Conservation (phyloP, 2,113 vertebrate genomes). For the Myodes glareolus region DNA sequence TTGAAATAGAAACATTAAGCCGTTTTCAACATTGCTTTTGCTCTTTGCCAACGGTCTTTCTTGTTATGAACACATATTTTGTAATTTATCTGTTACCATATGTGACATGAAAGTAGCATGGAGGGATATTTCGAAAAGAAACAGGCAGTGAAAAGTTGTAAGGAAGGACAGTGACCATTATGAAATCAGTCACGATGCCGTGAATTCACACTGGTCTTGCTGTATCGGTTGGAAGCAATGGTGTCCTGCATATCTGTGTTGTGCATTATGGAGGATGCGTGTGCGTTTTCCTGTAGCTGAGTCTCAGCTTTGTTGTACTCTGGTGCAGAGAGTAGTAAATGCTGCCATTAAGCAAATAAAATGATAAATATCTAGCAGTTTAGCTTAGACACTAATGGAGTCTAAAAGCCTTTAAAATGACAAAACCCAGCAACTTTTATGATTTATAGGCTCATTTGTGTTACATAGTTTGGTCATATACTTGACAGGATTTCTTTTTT, state of each 20-base stretch:
- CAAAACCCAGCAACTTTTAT: slow-evolving; percentile 73
- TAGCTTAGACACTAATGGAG: slow-evolving; percentile 80
- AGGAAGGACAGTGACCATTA: neutral
- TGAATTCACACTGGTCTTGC: neutral
- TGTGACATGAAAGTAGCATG: neutral
- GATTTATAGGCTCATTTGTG: slow-evolving; percentile 79
- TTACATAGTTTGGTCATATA: slow-evolving; percentile 72
- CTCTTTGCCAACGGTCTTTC: neutral
- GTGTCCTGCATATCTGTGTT: slow-evolving; percentile 14
- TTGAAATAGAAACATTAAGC: neutral
- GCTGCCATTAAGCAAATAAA: slow-evolving; percentile 77
- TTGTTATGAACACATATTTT: slow-evolving; percentile 31
- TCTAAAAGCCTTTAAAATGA: slow-evolving; percentile 83
- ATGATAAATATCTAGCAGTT: slow-evolving; percentile 79
- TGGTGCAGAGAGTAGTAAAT: slow-evolving; percentile 34
- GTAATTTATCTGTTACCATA: neutral
- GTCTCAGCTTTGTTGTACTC: slow-evolving; percentile 60
- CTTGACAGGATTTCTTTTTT: slow-evolving; percentile 62
- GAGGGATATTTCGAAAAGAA: neutral
- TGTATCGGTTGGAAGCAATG: neutral
- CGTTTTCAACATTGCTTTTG: neutral
- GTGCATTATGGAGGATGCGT: neutral
- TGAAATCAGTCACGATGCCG: neutral
- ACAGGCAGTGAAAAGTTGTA: neutral
- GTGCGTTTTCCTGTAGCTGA: neutral